Evolutionary conservation across 2,797 vertebrate species (phyloP).

Genomic region (Mormyrops attenuatus): DNA sequence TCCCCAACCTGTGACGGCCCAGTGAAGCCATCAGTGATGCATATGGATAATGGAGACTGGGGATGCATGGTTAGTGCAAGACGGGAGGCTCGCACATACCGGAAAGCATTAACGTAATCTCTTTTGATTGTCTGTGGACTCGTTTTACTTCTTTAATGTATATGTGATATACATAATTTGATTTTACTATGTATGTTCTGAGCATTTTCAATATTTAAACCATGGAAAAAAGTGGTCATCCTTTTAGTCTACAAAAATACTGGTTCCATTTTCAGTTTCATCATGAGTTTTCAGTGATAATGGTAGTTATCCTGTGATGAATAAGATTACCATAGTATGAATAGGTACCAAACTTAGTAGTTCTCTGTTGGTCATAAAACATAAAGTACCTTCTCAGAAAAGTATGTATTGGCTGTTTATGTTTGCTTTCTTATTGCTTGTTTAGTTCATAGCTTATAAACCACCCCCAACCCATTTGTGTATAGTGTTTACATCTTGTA

Average conservation of each 20-base stretch:
- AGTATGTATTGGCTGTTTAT: background rate
- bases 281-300: background rate
- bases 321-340: background rate
- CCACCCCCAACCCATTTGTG: background rate
- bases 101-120: background rate
- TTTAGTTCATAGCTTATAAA: background rate
- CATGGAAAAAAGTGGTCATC: background rate
- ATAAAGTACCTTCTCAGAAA: background rate
- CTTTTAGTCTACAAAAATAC: background rate
- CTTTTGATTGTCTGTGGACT: background rate
- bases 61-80: constrained; percentile 80
- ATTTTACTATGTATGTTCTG: background rate
- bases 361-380: background rate
- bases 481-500: background rate
- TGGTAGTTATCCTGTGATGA: background rate
- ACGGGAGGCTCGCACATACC: background rate
- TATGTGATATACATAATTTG: background rate
- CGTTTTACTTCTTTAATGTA: background rate
- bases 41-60: constrained; percentile 99
- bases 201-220: background rate
- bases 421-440: background rate
- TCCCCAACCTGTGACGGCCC: background rate
- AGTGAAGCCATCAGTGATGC: constrained; percentile 40
- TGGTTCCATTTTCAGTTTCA: background rate
- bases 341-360: background rate